phyloP scores from a whole-genome alignment of 2,797 vertebrate species.

The Bufotes viridis region DNA sequence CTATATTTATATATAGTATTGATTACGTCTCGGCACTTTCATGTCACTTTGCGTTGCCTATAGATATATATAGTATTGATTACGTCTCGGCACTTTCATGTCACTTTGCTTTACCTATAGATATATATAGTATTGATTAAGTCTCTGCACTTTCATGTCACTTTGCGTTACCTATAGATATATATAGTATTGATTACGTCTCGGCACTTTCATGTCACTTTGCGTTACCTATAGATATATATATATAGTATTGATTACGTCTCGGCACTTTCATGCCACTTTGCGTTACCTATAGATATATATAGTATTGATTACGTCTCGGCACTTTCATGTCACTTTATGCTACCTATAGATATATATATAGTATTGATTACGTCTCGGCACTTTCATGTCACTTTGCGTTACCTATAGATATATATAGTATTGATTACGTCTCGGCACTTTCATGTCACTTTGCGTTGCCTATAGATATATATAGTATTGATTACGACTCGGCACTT shows the following conservation, averaged over 20 bases:
- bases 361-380: background rate
- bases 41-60: background rate
- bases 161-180: background rate
- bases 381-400: background rate
- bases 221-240: background rate
- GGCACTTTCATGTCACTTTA: background rate
- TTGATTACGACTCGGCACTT: background rate
- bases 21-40: background rate
- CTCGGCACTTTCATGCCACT: background rate
- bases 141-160: background rate
- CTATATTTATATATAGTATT: background rate
- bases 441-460: background rate
- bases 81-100: background rate
- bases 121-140: background rate
- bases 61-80: background rate
- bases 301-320: background rate
- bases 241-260: background rate
- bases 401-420: background rate
- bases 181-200: background rate
- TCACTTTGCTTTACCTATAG: background rate
- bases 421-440: background rate
- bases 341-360: background rate
- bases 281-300: background rate
- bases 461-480: background rate
- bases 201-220: background rate